phyloP scores from a whole-genome alignment of 1,140 invertebrate genomes.

The Panagrolaimus sp. region DNA sequence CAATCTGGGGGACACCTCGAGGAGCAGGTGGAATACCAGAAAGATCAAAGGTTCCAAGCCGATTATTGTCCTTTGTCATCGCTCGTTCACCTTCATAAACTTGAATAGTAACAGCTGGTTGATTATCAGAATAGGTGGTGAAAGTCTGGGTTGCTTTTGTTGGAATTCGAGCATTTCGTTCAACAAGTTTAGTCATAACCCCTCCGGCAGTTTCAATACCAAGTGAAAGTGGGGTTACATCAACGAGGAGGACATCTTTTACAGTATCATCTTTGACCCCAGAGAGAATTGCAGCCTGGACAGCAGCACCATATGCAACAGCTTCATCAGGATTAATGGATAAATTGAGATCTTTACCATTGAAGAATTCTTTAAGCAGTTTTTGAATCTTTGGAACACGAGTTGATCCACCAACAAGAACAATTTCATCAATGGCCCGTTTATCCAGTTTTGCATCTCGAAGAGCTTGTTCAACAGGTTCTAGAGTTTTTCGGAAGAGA shows the following conservation, averaged over 20 bases:
- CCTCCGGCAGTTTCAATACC: slow-evolving; percentile 97
- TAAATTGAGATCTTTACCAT: slow-evolving; percentile 93
- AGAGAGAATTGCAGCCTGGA: slow-evolving; percentile 73
- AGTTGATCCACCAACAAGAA: slow-evolving; percentile 91
- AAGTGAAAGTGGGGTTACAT: slow-evolving; percentile 86
- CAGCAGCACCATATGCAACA: slow-evolving; percentile 61
- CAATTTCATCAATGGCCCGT: slow-evolving; percentile 83
- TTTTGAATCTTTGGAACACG: slow-evolving; percentile 97
- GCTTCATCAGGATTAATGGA: slow-evolving; percentile 65
- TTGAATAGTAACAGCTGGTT: slow-evolving; percentile 84
- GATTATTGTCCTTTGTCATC: slow-evolving; percentile 67
- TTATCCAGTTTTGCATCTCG: slow-evolving; percentile 91
- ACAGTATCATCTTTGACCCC: slow-evolving; percentile 89
- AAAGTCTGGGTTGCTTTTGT: slow-evolving; percentile 92
- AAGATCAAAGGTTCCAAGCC: slow-evolving; percentile 66
- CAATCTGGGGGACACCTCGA: slow-evolving; percentile 67
- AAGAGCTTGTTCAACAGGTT: slow-evolving; percentile 88
- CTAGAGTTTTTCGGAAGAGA: slow-evolving; percentile 78
- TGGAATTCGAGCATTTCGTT: slow-evolving; percentile 87
- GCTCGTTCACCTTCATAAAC: slow-evolving; percentile 69
- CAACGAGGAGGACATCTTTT: slow-evolving; percentile 81
- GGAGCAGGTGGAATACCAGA: slow-evolving; percentile 67
- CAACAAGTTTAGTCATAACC: slow-evolving; percentile 76
- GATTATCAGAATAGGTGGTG: slow-evolving; percentile 92
- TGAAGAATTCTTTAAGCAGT: slow-evolving; percentile 69